phyloP scores from a whole-genome alignment of 2,797 vertebrate species.

The Iguana delicatissima region DNA sequence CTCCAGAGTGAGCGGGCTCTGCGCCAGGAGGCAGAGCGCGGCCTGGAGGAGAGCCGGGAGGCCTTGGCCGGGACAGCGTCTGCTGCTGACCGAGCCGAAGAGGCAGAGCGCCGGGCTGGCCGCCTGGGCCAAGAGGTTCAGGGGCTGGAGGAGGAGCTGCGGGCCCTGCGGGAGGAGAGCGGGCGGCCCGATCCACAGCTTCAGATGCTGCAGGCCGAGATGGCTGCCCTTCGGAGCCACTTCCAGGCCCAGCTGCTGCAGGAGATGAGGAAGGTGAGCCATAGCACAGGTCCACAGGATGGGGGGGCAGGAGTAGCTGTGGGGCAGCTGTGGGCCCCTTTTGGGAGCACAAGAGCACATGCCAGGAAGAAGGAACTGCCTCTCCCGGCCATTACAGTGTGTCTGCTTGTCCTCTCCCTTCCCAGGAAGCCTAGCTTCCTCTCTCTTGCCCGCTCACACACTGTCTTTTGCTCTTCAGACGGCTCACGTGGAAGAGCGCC shows the following conservation, averaged over 20 bases:
- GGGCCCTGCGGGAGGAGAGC: constrained; percentile 76
- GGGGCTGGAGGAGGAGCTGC: constrained; percentile 81
- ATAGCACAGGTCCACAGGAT: accelerated
- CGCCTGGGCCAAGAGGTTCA: constrained; percentile 83
- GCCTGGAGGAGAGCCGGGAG: constrained; percentile 84
- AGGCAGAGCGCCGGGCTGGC: constrained; percentile 80
- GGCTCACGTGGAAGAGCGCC: constrained; percentile 84
- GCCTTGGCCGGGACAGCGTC: constrained; percentile 73
- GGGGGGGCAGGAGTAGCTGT: too few relatives aligned
- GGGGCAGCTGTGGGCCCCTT: too few relatives aligned
- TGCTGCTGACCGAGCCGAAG: constrained; percentile 78
- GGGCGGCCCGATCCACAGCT: constrained; percentile 83
- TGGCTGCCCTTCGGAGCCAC: constrained; percentile 82
- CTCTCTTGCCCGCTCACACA: accelerated
- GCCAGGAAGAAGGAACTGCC: too few relatives aligned
- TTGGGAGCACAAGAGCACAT: too few relatives aligned
- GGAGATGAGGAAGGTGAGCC: constrained; percentile 88
- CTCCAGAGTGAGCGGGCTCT: constrained; percentile 88
- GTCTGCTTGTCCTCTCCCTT: too few relatives aligned
- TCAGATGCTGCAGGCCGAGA: constrained; percentile 85
- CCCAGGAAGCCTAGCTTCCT: too few relatives aligned
- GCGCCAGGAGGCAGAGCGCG: constrained; percentile 86
- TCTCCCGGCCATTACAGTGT: too few relatives aligned
- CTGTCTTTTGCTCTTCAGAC: constrained; percentile 73
- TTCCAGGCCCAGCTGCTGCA: constrained; percentile 87